Conservation (phyloP, 92 coral and sea anemone genomes). For the Paramuricea clavata region DNA sequence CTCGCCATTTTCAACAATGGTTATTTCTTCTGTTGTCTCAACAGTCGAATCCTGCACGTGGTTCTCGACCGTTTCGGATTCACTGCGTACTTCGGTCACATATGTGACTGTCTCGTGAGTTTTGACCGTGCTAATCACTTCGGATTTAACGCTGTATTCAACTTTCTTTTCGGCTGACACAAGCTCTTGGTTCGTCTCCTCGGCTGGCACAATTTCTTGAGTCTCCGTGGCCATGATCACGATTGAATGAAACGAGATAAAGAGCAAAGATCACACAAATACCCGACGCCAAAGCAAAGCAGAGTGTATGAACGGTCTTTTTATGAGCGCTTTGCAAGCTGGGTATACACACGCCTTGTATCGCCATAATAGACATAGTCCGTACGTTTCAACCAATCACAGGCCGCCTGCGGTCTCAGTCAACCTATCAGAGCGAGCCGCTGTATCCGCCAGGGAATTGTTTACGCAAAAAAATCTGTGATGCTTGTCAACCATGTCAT, state of each 20-base stretch:
- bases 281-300: background rate
- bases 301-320: conserved; percentile 14
- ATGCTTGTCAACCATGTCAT: conserved; percentile 36
- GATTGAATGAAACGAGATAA: conserved; percentile 17
- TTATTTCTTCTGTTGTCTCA: conserved; percentile 29
- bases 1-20: conserved; percentile 24
- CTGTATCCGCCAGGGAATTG: conserved; percentile 10
- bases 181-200: conserved; percentile 28
- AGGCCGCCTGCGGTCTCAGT: conserved; percentile 29
- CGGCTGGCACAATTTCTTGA: conserved; percentile 36
- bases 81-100: conserved; percentile 38
- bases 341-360: conserved; percentile 53
- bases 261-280: conserved; percentile 46
- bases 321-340: conserved; percentile 48
- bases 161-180: conserved; percentile 37
- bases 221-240: conserved; percentile 24
- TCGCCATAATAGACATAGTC: conserved; percentile 90
- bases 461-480: conserved; percentile 42
- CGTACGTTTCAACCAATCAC: conserved; percentile 88
- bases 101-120: conserved; percentile 52
- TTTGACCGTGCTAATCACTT: conserved; percentile 50
- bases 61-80: conserved; percentile 45
- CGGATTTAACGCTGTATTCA: conserved; percentile 50
- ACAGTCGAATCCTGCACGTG: conserved; percentile 46
- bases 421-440: conserved; percentile 32